These are phyloP conservation scores for Ameiurus melas DNA, from an alignment of 2,113 vertebrate genomes.

Conservation along the genomic window DNA sequence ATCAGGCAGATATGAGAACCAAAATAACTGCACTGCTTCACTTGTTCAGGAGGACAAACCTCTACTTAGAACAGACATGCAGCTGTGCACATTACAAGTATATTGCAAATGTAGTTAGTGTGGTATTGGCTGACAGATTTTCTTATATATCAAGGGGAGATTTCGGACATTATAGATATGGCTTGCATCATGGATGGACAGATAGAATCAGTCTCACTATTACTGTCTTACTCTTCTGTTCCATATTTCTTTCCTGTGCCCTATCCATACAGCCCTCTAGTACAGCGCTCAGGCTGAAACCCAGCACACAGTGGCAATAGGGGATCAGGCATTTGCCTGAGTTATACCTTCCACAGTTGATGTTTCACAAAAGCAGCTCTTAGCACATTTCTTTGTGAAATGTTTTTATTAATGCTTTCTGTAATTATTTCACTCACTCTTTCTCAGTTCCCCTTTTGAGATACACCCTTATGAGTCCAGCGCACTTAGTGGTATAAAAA, in stretches of 20 bases:
- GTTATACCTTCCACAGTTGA: background rate
- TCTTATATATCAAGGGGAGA: conserved; percentile 55
- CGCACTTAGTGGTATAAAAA: background rate
- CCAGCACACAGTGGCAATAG: background rate
- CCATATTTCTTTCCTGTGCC: conserved; percentile 1
- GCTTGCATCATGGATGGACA: conserved; percentile 55
- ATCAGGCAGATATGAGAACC: background rate
- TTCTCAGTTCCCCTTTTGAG: background rate
- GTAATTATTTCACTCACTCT: background rate
- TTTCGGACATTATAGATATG: background rate
- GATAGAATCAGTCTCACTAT: background rate
- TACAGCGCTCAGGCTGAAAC: background rate
- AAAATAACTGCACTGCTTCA: no score
- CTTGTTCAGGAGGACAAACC: no score
- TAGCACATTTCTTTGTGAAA: background rate
- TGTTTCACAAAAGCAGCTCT: background rate
- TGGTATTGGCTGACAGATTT: background rate
- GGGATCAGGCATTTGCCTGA: background rate
- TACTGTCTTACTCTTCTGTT: background rate
- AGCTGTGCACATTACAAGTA: background rate
- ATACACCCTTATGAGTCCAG: background rate
- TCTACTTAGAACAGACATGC: background rate
- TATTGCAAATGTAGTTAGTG: background rate
- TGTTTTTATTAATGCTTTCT: background rate
- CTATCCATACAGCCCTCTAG: background rate